Base-by-base conservation (phyloP, 2,888 invertebrate genomes). In the Camptogramma bilineatum region DNA sequence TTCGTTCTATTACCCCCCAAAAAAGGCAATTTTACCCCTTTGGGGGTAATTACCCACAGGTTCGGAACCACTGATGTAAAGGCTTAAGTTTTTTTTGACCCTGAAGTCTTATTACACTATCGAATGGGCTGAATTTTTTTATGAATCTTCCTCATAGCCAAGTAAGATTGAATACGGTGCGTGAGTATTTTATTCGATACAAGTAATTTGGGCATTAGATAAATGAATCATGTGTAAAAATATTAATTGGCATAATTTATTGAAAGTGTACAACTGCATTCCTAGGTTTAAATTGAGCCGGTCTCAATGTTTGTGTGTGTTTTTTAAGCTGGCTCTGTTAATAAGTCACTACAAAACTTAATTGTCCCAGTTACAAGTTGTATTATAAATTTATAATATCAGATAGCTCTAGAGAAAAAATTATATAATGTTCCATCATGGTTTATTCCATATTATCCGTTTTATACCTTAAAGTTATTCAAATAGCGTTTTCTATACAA, bases 251-350 rank as follows among this genome's bases (percentile, higher is more conserved):
- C 51, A 44, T 51, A 46, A 64, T 64, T 64, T 71, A 57, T 55
- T 67, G 61, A 68, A 67, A 62, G 56, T 68, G 65, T 69, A 65
- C 55, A 72, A 69, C 69, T 74, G 75, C 80, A 82, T 81, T 84
- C 76, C 76, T 79, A 75, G 78, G 66, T 68, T 71, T 77, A 71
- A 62, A 71, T 75, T 80, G 80, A 81, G 80, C 82, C 68, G 83
- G 81, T 68, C 80, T 82, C 82, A 75, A 70, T 72, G 53, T 58
- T 54, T 64, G 51, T 69, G 70, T 66, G 71, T 65, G 57, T 24
- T 56, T 50, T 31, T 31, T 28, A 44, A 44, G 17, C 34, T 39
- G 34, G 2, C 34, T 39, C 34, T 39, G 34, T 39, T 34, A 24
- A 24, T 48, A 48, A 24, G n/a, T 50, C 19, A 39, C 19, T 1